Percentiles rank a stretch among this genome's conserved stretches.
Evolutionary conservation across 2,888 invertebrate species (phyloP).

Genomic region (Diarsia dahlii): DNA sequence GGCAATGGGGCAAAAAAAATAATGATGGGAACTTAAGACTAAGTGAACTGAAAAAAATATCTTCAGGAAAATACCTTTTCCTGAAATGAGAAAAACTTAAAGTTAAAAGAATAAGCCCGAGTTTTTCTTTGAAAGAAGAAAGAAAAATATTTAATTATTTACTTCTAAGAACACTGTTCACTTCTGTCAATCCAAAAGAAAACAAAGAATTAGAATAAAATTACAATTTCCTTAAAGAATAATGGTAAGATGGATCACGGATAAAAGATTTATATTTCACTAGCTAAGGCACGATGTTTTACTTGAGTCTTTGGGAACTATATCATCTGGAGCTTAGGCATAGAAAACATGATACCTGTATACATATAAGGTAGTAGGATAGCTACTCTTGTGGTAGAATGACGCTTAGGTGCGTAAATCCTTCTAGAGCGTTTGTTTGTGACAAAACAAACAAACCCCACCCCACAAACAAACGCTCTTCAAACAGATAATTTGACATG

Average conservation of each 20-base stretch:
- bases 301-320: background rate
- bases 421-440: too few species aligned
- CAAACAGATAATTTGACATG: background rate
- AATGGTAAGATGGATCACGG: background rate
- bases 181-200: background rate
- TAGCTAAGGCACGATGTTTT: background rate
- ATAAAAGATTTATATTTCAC: background rate
- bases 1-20: too few species aligned
- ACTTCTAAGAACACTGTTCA: constrained; percentile 12
- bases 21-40: background rate
- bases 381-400: too few species aligned
- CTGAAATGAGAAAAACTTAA: background rate
- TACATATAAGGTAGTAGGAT: too few species aligned
- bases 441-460: too few species aligned
- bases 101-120: background rate
- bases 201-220: background rate
- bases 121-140: constrained; percentile 1
- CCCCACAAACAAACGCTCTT: background rate
- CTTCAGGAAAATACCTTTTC: background rate
- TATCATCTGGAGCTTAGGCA: background rate
- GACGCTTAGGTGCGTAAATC: too few species aligned
- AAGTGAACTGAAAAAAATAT: background rate
- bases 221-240: constrained; percentile 18
- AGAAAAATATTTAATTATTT: constrained; percentile 5
- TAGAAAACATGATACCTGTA: background rate